A percentile compares a stretch with the other conserved stretches of the same genome.
Conservation (phyloP, 2,888 invertebrate species). For the Tipula lateralis region DNA sequence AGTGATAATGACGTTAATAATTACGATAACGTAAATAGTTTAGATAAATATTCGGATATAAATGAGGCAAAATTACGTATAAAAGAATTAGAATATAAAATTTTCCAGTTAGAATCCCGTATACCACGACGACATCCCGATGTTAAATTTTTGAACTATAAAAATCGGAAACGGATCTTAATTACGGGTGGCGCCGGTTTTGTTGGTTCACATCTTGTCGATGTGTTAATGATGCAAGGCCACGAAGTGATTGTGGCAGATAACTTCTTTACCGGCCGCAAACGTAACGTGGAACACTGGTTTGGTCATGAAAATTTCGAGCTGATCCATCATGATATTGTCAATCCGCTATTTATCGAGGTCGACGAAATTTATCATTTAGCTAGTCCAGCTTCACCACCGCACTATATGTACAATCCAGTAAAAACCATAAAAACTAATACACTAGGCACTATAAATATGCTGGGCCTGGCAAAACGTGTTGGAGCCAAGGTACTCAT, state of each 20-base stretch:
- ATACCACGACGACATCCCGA: slow-evolving; percentile 82
- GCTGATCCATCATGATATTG: slow-evolving; percentile 96
- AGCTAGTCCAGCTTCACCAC: slow-evolving; percentile 98
- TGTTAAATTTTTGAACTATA: slow-evolving; percentile 87
- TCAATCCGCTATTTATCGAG: slow-evolving; percentile 95
- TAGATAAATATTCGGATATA: not conserved
- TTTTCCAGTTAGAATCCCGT: slow-evolving; percentile 64
- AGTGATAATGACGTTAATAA: not conserved
- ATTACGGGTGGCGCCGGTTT: slow-evolving; percentile 96
- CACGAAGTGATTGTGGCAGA: slow-evolving; percentile 96
- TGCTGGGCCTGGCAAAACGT: slow-evolving; percentile 85
- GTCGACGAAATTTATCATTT: slow-evolving; percentile 97
- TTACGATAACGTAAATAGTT: slow-evolving; percentile 25
- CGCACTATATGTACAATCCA: slow-evolving; percentile 99
- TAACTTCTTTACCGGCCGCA: slow-evolving; percentile 96
- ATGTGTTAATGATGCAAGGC: slow-evolving; percentile 89
- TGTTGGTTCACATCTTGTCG: slow-evolving; percentile 98
- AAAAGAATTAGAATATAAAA: slow-evolving; percentile 64
- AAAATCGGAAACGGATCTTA: slow-evolving; percentile 86
- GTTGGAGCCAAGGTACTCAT: slow-evolving; percentile 89
- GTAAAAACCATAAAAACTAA: slow-evolving; percentile 99
- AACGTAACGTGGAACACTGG: slow-evolving; percentile 98
- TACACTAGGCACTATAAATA: slow-evolving; percentile 87
- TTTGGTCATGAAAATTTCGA: slow-evolving; percentile 99
- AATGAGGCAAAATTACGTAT: slow-evolving; percentile 50